These are phyloP conservation scores for Cylas formicarius DNA, from an alignment of 1,140 invertebrate genomes.

Conservation along the genomic window DNA sequence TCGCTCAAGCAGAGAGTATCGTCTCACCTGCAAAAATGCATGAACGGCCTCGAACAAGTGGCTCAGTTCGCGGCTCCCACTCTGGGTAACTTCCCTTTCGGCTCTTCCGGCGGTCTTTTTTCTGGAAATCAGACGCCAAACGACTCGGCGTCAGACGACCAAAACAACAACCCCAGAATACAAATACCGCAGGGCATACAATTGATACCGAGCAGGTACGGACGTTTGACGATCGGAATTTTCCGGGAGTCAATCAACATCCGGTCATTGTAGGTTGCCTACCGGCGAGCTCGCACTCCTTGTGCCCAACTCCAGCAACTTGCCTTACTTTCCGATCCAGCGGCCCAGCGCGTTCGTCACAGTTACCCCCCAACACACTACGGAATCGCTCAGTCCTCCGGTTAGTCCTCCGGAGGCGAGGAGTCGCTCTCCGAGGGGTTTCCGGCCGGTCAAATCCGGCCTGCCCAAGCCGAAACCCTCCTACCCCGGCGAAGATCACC, in stretches of 20 bases:
- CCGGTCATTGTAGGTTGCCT: slow-evolving; percentile 44
- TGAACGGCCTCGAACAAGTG: slow-evolving; percentile 41
- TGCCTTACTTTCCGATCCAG: slow-evolving; percentile 29
- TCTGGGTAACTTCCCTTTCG: slow-evolving; percentile 23
- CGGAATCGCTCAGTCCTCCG: slow-evolving; percentile 28
- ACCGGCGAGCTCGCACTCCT: slow-evolving; percentile 57
- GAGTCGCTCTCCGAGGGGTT: slow-evolving; percentile 24
- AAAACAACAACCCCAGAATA: slow-evolving; percentile 34
- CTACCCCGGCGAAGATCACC: slow-evolving; percentile 23
- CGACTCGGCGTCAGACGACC: slow-evolving; percentile 23
- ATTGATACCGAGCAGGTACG: slow-evolving; percentile 53
- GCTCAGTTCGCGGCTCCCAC: slow-evolving; percentile 27
- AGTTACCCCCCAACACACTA: slow-evolving; percentile 30
- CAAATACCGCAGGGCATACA: slow-evolving; percentile 49
- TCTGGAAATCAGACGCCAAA: slow-evolving; percentile 13
- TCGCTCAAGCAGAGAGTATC: slow-evolving; percentile 63
- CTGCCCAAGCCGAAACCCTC: slow-evolving; percentile 15
- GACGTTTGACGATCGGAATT: neutral
- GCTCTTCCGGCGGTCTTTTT: slow-evolving; percentile 14
- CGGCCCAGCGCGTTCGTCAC: slow-evolving; percentile 38
- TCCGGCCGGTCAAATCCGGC: slow-evolving; percentile 26
- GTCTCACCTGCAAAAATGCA: slow-evolving; percentile 51
- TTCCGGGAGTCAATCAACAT: no score
- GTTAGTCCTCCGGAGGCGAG: slow-evolving; percentile 28
- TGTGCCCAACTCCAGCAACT: slow-evolving; percentile 44